A percentile compares a stretch with the other conserved stretches of the same genome.
phyloP scores from a whole-genome alignment of 2,113 vertebrate species.

The Caretta caretta region DNA sequence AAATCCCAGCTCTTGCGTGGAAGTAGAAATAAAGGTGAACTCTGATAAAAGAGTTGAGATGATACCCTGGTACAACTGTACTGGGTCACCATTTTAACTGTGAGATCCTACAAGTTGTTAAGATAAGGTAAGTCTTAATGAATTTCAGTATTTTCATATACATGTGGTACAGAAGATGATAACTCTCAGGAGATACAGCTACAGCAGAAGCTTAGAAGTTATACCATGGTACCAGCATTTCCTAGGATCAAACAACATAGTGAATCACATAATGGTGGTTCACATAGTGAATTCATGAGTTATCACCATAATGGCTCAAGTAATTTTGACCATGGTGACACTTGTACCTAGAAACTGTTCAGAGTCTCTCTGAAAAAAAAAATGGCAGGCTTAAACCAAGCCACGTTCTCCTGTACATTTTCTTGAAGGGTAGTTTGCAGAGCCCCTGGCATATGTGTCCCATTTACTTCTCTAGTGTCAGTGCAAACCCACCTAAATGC shows the following conservation, averaged over 20 bases:
- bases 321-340: slow-evolving; percentile 39
- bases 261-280: neutral
- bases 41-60: neutral
- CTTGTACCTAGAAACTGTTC: neutral
- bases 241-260: slow-evolving; percentile 62
- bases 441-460: neutral
- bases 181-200: slow-evolving; percentile 14
- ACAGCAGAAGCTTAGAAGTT: slow-evolving; percentile 59
- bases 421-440: neutral
- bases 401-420: neutral
- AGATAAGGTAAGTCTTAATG: slow-evolving; percentile 7
- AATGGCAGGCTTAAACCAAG: fast-evolving
- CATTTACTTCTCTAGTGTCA: neutral
- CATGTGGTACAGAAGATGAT: neutral
- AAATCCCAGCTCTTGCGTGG: neutral
- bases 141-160: slow-evolving; percentile 11
- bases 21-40: neutral
- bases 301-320: slow-evolving; percentile 10
- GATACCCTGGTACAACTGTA: neutral
- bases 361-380: neutral
- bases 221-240: slow-evolving; percentile 32
- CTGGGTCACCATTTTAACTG: neutral
- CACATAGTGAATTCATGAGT: too few relatives aligned
- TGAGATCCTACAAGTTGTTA: neutral
- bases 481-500: neutral